These are phyloP conservation scores for Dromius quadrimaculatus DNA, from an alignment of 2,888 invertebrate genomes.

Conservation along the genomic window DNA sequence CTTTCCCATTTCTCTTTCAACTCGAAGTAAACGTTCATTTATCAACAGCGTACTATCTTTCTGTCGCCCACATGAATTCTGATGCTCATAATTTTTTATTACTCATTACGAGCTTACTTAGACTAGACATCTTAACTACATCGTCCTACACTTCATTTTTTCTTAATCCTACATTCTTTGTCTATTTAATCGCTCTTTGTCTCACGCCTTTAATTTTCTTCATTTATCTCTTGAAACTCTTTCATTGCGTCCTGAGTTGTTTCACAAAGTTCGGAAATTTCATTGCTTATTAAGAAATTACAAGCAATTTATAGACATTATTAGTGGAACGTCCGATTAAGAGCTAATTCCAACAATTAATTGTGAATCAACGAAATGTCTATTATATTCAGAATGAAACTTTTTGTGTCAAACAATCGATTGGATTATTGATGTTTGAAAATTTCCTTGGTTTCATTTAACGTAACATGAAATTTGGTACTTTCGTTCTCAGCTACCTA, in stretches of 20 bases:
- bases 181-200: constrained; percentile 39
- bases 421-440: no score
- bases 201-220: constrained; percentile 3
- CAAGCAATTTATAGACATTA: no score
- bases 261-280: no score
- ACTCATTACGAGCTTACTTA: constrained; percentile 35
- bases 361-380: no score
- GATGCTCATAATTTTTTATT: constrained; percentile 43
- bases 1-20: constrained; percentile 30
- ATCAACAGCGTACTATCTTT: constrained; percentile 33
- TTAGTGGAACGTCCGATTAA: no score
- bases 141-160: constrained; percentile 33
- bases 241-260: background rate
- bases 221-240: background rate
- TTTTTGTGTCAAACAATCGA: no score
- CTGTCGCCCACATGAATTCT: constrained; percentile 38
- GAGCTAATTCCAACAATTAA: no score
- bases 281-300: no score
- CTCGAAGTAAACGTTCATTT: constrained; percentile 30
- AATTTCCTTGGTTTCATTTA: no score
- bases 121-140: constrained; percentile 40
- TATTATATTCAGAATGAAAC: no score
- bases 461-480: no score
- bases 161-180: constrained; percentile 40
- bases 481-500: no score